phyloP scores from a whole-genome alignment of 2,113 vertebrate genomes.

The Barbus barbus region DNA sequence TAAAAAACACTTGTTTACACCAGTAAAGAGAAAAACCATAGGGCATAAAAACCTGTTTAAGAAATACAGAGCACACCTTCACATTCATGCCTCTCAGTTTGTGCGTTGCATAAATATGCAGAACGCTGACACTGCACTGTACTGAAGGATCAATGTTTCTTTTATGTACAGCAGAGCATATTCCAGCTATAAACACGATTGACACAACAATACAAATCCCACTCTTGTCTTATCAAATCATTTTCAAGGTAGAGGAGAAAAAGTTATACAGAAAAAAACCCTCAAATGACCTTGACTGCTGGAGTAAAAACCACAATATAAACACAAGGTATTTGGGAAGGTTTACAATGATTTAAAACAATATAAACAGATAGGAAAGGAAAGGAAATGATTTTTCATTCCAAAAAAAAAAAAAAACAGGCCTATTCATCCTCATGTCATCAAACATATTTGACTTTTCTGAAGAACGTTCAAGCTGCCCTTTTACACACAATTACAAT shows the following conservation, averaged over 20 bases:
- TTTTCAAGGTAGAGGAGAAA: not conserved
- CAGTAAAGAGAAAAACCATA: constrained; percentile 16
- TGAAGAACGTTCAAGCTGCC: not conserved
- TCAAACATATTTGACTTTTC: not conserved
- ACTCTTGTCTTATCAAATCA: not conserved
- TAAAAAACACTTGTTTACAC: not conserved
- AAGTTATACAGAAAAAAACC: not conserved
- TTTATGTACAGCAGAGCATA: not conserved
- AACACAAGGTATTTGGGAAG: not conserved
- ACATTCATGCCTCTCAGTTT: constrained; percentile 11
- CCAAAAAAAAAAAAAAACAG: no score
- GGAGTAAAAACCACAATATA: not conserved
- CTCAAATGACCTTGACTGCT: not conserved
- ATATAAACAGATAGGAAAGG: not conserved
- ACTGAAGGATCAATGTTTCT: constrained; percentile 6
- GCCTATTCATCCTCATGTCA: not conserved
- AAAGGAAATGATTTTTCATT: no score
- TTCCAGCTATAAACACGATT: not conserved
- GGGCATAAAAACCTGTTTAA: constrained; percentile 46
- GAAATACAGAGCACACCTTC: constrained; percentile 55
- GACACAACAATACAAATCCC: not conserved
- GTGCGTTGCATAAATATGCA: constrained; percentile 51
- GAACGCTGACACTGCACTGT: constrained; percentile 60
- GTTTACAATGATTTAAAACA: not conserved
- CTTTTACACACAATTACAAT: not conserved